Conservation (phyloP, 2,113 vertebrate genomes). For the Apodemus sylvaticus region DNA sequence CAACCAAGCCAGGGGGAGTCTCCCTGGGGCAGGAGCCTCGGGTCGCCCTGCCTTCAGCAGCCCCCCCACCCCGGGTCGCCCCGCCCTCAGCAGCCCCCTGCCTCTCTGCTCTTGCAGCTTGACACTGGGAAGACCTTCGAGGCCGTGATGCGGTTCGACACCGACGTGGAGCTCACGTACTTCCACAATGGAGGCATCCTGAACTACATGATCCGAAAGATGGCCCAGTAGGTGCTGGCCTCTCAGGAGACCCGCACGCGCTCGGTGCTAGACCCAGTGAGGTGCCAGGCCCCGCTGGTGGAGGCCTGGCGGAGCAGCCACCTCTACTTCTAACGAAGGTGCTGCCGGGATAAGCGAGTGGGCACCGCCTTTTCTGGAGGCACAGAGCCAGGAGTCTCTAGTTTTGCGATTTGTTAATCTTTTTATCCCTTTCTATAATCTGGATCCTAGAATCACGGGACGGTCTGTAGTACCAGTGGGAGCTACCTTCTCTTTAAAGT, state of each 20-base stretch:
- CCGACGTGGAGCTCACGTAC: constrained; percentile 96
- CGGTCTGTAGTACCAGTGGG: constrained; percentile 40
- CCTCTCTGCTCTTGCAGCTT: constrained; percentile 85
- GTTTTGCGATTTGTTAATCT: constrained; percentile 38
- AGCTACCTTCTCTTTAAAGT: not conserved
- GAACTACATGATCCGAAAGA: constrained; percentile 99
- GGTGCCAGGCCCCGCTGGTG: not conserved
- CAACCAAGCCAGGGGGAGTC: not conserved
- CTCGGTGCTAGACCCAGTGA: not conserved
- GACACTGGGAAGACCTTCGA: constrained; percentile 93
- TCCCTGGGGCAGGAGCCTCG: accelerated
- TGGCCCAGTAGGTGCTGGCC: constrained; percentile 80
- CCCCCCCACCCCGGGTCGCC: not conserved
- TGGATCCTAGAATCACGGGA: constrained; percentile 60
- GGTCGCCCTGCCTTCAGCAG: not conserved
- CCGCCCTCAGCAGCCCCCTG: not conserved
- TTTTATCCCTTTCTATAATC: constrained; percentile 60
- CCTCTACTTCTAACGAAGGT: not conserved
- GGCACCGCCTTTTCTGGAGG: not conserved
- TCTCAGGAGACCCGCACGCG: not conserved
- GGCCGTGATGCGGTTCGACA: constrained; percentile 95
- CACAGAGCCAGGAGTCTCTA: constrained; percentile 39
- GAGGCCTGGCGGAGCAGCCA: not conserved
- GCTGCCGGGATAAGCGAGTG: not conserved
- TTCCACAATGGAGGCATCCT: constrained; percentile 96